Base-by-base conservation (phyloP, 1,140 invertebrate genomes). In the Lepidotrigona ventralis region DNA sequence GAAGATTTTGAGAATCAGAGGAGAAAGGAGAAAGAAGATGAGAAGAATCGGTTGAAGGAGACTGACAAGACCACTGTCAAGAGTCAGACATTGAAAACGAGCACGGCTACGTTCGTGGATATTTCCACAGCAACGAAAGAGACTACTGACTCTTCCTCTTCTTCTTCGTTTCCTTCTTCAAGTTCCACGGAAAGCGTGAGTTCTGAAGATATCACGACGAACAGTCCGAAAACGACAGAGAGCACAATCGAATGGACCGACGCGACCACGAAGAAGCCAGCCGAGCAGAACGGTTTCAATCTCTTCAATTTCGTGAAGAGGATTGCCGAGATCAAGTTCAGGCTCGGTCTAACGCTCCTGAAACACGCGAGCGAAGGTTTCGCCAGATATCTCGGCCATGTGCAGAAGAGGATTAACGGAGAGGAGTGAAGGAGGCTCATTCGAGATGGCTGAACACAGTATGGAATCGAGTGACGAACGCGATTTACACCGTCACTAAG, bases 351-450 rank as follows among this genome's bases (percentile, higher is more conserved):
- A n/a, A 93, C 93, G 14, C 85, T 95, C 26, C 83, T 95, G 4
- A 94, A 93, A 85, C 93, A 93, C 66, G 95, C 95, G 0, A 94
- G 95, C 66, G 94, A 95, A 77, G 93, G 94, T 9, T 94, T 95
- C 77, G 92, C 95, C 2, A 93, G 92, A 80, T 95, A 95, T 84
- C 85, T 95, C 9, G 94, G 93, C 58, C 90, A 93, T 76, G 91
- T 95, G 58, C 94, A 95, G 84, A 95, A 94, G 83, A 92, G 92
- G 84, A 93, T 95, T 87, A 94, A 95, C 84, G 92, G 92, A 19
- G 93, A 93, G 73, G 90, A 93, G 72, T 93, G 73, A 89, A 29
- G 12, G 1, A 66, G 9, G 9, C 19, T 9, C 9, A 29, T 29
- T 60, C 5, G 1, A 23, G 19, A n/a, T 23, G 0, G 11, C 9